Conservation (phyloP, 1,140 invertebrate genomes). For the Cotesia vestalis region DNA sequence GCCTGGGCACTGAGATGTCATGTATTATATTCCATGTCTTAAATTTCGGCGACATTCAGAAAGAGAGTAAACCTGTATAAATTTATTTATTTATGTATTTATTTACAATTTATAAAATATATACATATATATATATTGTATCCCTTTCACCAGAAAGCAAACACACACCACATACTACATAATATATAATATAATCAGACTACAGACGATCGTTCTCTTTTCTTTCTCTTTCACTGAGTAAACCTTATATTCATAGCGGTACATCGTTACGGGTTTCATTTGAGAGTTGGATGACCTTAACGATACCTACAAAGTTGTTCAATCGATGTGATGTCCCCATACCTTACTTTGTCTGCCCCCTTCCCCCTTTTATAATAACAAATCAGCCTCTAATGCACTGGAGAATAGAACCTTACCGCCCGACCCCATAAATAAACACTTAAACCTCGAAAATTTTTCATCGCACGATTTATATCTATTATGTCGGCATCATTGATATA, state of each 20-base stretch:
- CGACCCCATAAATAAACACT: too few species aligned
- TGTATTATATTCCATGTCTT: too few species aligned
- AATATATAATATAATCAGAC: too few species aligned
- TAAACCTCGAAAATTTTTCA: not conserved
- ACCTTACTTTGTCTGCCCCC: not conserved
- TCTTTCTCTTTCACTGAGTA: conserved; percentile 15
- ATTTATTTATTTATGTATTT: not conserved
- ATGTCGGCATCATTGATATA: not conserved
- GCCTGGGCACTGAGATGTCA: not conserved
- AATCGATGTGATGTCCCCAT: conserved; percentile 2
- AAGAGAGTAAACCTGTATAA: not conserved
- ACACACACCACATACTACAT: not conserved
- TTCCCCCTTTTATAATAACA: not conserved
- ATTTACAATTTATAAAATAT: not conserved
- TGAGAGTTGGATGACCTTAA: conserved; percentile 37
- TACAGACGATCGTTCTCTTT: conserved; percentile 11
- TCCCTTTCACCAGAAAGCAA: conserved; percentile 17
- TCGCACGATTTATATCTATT: not conserved
- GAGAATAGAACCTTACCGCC: too few species aligned
- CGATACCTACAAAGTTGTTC: conserved; percentile 7
- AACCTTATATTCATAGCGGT: conserved; percentile 23
- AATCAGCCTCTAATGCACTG: not conserved
- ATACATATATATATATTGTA: not conserved
- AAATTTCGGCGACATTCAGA: conserved; percentile 25
- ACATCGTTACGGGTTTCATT: conserved; percentile 27